Evolutionary conservation across 2,888 invertebrate species (phyloP), one percentile per base, ranked within the genome.

Genomic region (Trissoscelio sp.): DNA sequence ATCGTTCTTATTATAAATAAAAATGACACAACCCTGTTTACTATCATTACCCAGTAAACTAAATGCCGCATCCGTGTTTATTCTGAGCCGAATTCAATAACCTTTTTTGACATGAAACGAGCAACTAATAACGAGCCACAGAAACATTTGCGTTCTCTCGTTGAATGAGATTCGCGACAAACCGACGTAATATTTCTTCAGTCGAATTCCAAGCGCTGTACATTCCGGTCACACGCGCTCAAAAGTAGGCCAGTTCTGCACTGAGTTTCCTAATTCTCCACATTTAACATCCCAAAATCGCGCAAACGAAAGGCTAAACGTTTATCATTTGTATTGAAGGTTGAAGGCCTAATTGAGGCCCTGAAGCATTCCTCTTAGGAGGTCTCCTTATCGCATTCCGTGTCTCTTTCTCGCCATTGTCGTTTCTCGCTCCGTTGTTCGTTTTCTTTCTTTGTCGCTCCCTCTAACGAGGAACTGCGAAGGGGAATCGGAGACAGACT

Each of bases 281-380:
- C 48, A 39, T 44, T 58, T 58, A 31, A 42, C n/a, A 58, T 57
- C 69, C 24, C 51, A n/a, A 5, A 51, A 4, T 24, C 34, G 34
- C 24, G 51, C 22, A 24, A 51, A 51, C 12, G 34, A n/a, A 5
- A 2, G 11, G 6, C 34, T 1, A 34, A 11, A 9, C 46, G 83
- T 86, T 86, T 85, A 86, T 87, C 87, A 85, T 85, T 86, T 79
- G 82, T 84, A 86, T 85, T 82, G 82, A n/a, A n/a, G n/a, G n/a
- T n/a, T n/a, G n/a, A n/a, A 79, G 81, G 70, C 83, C 83, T 83
- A 83, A 81, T 85, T 84, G 66, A 77, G 84, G 81, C 77, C 75
- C 81, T 37, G 83, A 67, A 85, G 83, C 83, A 81, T 79, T 84
- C 83, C 82, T 84, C 85, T 83, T 85, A 81, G 83, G 82, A 87